Percentiles rank a stretch among this genome's conserved stretches.
phyloP scores from a whole-genome alignment of 2,113 vertebrate genomes.

The Melanerpes formicivorus region DNA sequence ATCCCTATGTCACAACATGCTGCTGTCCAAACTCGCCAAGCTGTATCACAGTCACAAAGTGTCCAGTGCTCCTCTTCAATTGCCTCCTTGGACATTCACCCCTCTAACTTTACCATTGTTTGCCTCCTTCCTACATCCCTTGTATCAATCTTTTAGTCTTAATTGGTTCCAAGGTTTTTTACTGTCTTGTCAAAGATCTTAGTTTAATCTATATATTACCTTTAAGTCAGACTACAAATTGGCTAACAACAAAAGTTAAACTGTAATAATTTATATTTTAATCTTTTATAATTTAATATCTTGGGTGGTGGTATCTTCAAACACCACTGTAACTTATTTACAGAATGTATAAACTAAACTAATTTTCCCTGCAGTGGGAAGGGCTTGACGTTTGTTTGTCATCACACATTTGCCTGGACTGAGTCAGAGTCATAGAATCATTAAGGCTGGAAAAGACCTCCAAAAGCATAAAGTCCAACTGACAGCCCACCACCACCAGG shows the following conservation, averaged over 20 bases:
- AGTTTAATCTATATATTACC: background rate
- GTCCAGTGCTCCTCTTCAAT: background rate
- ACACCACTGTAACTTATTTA: too few relatives aligned
- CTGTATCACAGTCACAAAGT: background rate
- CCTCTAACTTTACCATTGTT: background rate
- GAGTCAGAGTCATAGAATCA: background rate
- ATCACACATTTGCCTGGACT: background rate
- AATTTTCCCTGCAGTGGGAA: background rate
- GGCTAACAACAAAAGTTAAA: conserved; percentile 24
- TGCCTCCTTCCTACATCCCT: background rate
- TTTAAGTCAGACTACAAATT: background rate
- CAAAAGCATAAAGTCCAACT: too few relatives aligned
- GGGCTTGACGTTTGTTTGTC: background rate
- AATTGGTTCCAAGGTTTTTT: background rate
- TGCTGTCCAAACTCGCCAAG: background rate
- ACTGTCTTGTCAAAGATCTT: background rate
- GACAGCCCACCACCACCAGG: too few relatives aligned
- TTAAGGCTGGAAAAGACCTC: too few relatives aligned
- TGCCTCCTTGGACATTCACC: background rate
- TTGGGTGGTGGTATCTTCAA: too few relatives aligned
- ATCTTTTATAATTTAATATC: too few relatives aligned
- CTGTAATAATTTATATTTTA: too few relatives aligned
- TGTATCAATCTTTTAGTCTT: background rate
- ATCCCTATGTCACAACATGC: background rate
- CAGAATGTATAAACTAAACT: background rate